Evolutionary conservation across 2,888 invertebrate genomes (phyloP), one percentile per base, ranked within the genome.

Genomic region (Ganaspis brasiliensis): DNA sequence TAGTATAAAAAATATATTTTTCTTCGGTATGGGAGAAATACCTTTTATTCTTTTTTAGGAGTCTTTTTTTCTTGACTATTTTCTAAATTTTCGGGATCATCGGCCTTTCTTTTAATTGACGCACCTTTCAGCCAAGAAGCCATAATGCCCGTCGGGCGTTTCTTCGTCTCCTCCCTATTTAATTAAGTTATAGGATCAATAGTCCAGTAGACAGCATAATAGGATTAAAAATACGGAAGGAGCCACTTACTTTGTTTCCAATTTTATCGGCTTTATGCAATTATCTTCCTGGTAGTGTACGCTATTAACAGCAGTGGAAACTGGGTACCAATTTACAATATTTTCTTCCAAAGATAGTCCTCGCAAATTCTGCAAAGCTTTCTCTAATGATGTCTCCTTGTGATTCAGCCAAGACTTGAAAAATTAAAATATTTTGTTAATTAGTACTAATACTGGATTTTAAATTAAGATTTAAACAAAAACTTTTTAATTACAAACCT

Each of bases 251-350:
- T 76, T 85, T 83, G 85, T 87, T 85, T 74, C 87, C 12, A 84
- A 72, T 49, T 83, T 73, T 52, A 92, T 82, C 45, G 92, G 93
- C 83, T 93, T 94, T 84, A 94, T 94, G 82, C 95, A 95, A 76
- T 93, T 91, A 0, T 90, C 86, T 35, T 92, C 92, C 90, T 97
- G 96, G 88, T 96, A 94, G 75, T 94, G 92, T 0, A 95, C 94
- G 88, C 95, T 96, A 87, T 96, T 96, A 0, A 97, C 96, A 59
- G 92, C 86, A 57, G 93, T 94, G 0, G 95, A 94, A 0, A 97
- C 96, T 74, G 94, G 94, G 90, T 97, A 94, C 94, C 95, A 95
- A 26, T 92, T 89, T 37, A 97, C 85, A 72, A 56, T 49, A 16
- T 71, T 74, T 16, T 76, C 70, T 49, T 72, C 77, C 77, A 88